Conservation (phyloP, 2,888 invertebrate species). For the Morinoia aosen region DNA sequence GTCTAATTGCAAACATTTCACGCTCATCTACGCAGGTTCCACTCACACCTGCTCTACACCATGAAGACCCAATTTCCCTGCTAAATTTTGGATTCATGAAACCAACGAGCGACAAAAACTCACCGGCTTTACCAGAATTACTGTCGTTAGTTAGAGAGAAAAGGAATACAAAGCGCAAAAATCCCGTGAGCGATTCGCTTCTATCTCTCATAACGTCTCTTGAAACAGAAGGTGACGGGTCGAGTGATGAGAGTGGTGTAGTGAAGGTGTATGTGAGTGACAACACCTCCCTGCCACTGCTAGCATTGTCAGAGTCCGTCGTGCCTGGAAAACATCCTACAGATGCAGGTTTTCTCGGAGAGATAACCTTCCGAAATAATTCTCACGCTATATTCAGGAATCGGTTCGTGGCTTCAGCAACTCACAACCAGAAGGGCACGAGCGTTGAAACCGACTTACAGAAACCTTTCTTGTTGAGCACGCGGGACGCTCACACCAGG, state of each 20-base stretch:
- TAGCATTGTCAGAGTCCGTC: neutral
- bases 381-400: neutral
- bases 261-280: neutral
- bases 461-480: neutral
- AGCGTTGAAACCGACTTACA: neutral
- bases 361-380: constrained; percentile 21
- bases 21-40: neutral
- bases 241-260: neutral
- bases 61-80: neutral
- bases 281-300: neutral
- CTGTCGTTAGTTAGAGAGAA: neutral
- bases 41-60: neutral
- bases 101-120: neutral
- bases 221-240: neutral
- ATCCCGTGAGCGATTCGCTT: neutral
- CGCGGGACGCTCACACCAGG: neutral
- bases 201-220: neutral
- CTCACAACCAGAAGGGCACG: neutral
- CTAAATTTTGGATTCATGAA: neutral
- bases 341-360: neutral
- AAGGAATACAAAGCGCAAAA: neutral
- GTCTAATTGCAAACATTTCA: no score
- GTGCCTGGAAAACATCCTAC: neutral
- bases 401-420: neutral
- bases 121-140: neutral